Base-by-base conservation (phyloP, 2,113 vertebrate genomes). In the Ochotona curzoniae region DNA sequence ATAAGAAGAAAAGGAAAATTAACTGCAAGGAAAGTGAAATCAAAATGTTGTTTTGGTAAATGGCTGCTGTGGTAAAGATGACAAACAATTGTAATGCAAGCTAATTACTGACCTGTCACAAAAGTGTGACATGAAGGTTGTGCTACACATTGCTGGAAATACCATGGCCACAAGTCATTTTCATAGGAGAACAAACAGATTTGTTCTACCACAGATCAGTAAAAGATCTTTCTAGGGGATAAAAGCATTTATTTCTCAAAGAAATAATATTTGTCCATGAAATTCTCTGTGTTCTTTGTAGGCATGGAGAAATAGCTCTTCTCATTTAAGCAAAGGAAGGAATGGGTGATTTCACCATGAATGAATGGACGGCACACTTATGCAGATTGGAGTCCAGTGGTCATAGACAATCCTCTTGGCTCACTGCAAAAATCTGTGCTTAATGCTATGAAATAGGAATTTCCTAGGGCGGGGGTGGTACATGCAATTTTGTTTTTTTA, bases 1-100 rank as follows among this genome's bases (percentile, higher is more conserved):
- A 93, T 23, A 94, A 91, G 95, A 96, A 94, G 15, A 35, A 95
- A 90, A 96, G 47, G 54, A 96, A 94, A 94, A 87, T 74, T 80
- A 94, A 28, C 1, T 86, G 51, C 44, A 93, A 97, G 81, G 95
- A 96, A 94, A 94, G 54, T 4, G 87, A 97, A 97, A 97, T 97
- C 97, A 97, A 97, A 97, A 97, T 38, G 60, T 97, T 97, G 63
- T 95, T 96, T 96, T 96, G 76, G 97, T 82, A 97, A 97, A 95
- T 81, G 90, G 74, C 93, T 95, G 92, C 92, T 89, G 82, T 93
- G 90, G 32, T 82, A 10, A 82, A 94, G 94, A 96, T 1, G 7
- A n/a, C 79, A 73, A 96, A n/a, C 73, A 93, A 94, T 93, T 49
- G 54, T 66, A 60, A 87, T 91, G 94, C 94, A 90, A 96, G 95